Percentiles rank a stretch among this genome's conserved stretches.
These are phyloP conservation scores for Dendroctonus ponderosae DNA, from an alignment of 1,140 invertebrate species.

Conservation along the genomic window DNA sequence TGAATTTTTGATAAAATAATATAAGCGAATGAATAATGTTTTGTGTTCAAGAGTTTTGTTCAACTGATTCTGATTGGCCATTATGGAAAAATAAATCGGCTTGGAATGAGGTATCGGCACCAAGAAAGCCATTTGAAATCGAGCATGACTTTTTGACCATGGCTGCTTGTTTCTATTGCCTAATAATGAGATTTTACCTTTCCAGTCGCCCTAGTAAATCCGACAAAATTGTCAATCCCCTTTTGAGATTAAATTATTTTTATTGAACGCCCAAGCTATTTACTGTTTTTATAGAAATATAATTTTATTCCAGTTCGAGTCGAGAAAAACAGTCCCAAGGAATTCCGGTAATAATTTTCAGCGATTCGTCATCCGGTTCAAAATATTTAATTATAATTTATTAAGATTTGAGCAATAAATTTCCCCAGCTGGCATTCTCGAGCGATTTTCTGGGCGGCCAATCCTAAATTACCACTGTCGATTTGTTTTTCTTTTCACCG, in stretches of 20 bases:
- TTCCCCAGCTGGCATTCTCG: background rate
- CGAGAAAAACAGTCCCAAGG: no score
- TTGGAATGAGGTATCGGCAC: background rate
- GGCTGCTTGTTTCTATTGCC: constrained; percentile 6
- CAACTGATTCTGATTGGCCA: no score
- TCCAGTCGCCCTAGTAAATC: background rate
- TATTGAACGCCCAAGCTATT: no score
- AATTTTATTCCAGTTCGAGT: no score
- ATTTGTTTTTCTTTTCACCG: constrained; percentile 5
- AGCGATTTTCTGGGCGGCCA: constrained; percentile 5
- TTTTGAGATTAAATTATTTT: no score
- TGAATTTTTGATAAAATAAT: no score
- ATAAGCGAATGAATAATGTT: no score
- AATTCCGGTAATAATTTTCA: no score
- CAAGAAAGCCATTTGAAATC: background rate
- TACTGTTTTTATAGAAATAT: no score
- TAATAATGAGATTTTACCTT: constrained; percentile 10
- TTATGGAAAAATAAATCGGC: background rate
- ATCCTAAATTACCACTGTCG: constrained; percentile 1
- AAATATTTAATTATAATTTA: constrained; percentile 16
- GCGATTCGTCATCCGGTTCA: background rate
- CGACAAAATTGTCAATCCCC: no score
- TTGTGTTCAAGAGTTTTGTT: no score
- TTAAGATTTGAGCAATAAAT: constrained; percentile 16
- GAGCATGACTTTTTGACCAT: constrained; percentile 5